A percentile compares a stretch with the other conserved stretches of the same genome.
Evolutionary conservation across 2,797 vertebrate genomes (phyloP).

Genomic region (Paratrypauchen microcephalus): DNA sequence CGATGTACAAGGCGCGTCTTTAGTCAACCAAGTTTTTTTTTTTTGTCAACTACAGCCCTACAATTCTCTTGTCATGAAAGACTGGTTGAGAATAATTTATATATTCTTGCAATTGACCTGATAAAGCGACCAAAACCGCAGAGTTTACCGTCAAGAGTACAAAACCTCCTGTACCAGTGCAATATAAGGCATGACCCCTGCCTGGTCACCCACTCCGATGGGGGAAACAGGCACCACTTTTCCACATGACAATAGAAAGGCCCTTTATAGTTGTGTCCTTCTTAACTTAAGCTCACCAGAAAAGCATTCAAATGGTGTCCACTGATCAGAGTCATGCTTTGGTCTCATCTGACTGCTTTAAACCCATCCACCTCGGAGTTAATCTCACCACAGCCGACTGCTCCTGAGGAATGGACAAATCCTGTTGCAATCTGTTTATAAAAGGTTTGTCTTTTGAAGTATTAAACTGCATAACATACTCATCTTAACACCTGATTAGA

Average conservation of each 20-base stretch:
- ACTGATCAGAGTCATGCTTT: slow-evolving; percentile 46
- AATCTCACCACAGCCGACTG: slow-evolving; percentile 63
- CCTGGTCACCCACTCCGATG: neutral
- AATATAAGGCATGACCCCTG: too few relatives aligned
- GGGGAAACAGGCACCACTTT: too few relatives aligned
- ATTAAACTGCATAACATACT: neutral
- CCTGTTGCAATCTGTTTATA: slow-evolving; percentile 25
- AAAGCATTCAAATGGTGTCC: slow-evolving; percentile 32
- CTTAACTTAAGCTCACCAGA: slow-evolving; percentile 34
- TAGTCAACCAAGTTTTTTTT: too few relatives aligned
- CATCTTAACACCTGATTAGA: too few relatives aligned
- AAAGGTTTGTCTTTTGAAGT: slow-evolving; percentile 11
- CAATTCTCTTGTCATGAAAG: too few relatives aligned
- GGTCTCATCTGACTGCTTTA: slow-evolving; percentile 58
- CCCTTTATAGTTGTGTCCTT: slow-evolving; percentile 12
- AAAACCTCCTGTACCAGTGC: neutral
- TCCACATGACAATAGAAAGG: neutral
- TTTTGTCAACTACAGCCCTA: too few relatives aligned
- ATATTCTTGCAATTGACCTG: neutral
- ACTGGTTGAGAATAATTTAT: neutral
- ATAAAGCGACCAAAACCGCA: neutral
- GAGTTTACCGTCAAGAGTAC: neutral
- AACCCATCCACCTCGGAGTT: slow-evolving; percentile 66
- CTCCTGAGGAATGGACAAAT: slow-evolving; percentile 61
- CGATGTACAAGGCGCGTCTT: too few relatives aligned